Evolutionary conservation across 2,113 vertebrate genomes (phyloP), one percentile per base, ranked within the genome.

Genomic region (Hystrix cristata): DNA sequence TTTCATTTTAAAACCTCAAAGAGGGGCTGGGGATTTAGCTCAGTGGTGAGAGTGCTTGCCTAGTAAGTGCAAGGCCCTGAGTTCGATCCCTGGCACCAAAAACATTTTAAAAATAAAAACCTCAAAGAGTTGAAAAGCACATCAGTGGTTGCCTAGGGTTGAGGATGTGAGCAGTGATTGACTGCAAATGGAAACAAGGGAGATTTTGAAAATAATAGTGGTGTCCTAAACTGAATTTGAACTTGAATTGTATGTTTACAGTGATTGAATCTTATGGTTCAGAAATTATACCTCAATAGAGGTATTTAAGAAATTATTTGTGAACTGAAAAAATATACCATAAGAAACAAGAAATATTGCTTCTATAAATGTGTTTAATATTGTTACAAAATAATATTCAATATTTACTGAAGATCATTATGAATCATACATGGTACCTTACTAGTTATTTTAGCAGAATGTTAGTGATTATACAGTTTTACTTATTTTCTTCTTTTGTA

Each of bases 321-420:
- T 92, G 87, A 84, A 97, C 92, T 96, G 91, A 69, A 81, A 87
- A 27, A 88, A 53, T 57, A 59, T 96, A 81, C 7, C 51, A 48
- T 90, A 91, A 96, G 81, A 88, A 97, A 97, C 43, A 23, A 92
- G 91, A 93, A 13, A 92, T 74, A 62, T 10, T 91, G 31, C 38
- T 91, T 92, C 83, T 87, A 62, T 87, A 43, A 91, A 29, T 86
- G n/a, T 64, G 48, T 72, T 96, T 97, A 92, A 12, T 21, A 82
- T 14, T 84, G 94, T 92, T 1, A 0, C 16, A 91, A 27, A 79
- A 16, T 81, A 96, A 65, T 8, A 78, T 34, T 82, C 23, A 72
- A 72, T 31, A 92, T 94, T 95, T 92, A 53, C 85, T 94, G 91
- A 97, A 97, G 60, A 91, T 23, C 82, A 91, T 97, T 97, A 95